Conservation (phyloP, 1,140 invertebrate genomes). For the Yoshiicerus persimilis region DNA sequence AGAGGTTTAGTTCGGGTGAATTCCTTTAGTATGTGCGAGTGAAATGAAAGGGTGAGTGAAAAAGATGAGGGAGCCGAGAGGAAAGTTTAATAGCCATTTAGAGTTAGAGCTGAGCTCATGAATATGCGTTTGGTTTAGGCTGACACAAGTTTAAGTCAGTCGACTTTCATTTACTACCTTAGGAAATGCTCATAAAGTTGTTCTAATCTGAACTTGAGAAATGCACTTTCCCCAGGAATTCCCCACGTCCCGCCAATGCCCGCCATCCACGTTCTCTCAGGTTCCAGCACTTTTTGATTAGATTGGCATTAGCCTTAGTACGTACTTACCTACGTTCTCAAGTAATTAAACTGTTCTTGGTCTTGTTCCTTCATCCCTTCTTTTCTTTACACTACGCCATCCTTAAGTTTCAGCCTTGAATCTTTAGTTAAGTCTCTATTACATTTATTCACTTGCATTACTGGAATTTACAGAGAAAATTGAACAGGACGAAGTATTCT, state of each 20-base stretch:
- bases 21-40: neutral
- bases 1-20: too few species aligned
- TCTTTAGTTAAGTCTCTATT: neutral
- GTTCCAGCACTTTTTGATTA: conserved; percentile 36
- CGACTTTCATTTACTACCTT: conserved; percentile 20
- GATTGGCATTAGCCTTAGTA: conserved; percentile 28
- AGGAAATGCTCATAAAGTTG: conserved; percentile 1
- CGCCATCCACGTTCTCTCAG: too few species aligned
- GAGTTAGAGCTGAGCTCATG: neutral
- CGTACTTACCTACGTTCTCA: neutral
- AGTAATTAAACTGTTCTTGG: conserved; percentile 22
- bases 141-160: neutral
- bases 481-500: too few species aligned
- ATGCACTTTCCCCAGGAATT: neutral
- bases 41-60: neutral
- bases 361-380: neutral
- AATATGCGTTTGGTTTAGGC: neutral
- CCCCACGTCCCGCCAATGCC: too few species aligned
- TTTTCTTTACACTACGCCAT: neutral
- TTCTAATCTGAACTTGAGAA: neutral
- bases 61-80: neutral
- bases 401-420: neutral
- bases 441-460: neutral
- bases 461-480: too few species aligned
- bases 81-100: conserved; percentile 14